These are phyloP conservation scores for Tetraodon nigroviridis DNA, from an alignment of 2,113 vertebrate species.

Conservation along the genomic window DNA sequence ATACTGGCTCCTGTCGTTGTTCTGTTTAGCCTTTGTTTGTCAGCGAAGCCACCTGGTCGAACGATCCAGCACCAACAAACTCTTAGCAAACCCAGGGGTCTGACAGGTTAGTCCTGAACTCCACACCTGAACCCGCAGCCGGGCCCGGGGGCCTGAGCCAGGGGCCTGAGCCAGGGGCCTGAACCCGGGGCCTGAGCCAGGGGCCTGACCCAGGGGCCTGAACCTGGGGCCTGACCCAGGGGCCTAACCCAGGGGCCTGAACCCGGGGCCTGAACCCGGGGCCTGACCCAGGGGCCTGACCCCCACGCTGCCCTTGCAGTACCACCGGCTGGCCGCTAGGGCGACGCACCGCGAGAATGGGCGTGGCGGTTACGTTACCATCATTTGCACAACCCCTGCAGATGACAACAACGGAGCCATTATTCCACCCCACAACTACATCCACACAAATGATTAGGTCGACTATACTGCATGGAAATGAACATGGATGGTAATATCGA, in stretches of 20 bases:
- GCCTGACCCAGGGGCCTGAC: conserved; percentile 16
- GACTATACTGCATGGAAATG: conserved; percentile 52
- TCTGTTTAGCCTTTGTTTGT: no score
- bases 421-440: conserved; percentile 24
- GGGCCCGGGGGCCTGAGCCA: no score
- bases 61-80: neutral
- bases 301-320: conserved; percentile 32
- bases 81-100: neutral
- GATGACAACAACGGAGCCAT: conserved; percentile 60
- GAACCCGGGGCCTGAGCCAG: no score
- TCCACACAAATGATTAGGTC: conserved; percentile 45
- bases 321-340: conserved; percentile 30
- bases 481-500: conserved; percentile 41
- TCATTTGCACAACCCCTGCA: conserved; percentile 59
- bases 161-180: no score
- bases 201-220: no score
- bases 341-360: conserved; percentile 44
- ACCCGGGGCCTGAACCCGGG: no score
- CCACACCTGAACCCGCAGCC: no score
- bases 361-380: conserved; percentile 52
- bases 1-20: no score
- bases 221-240: no score
- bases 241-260: conserved; percentile 32
- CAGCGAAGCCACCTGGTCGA: no score
- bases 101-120: neutral